Percentiles rank a stretch among this genome's conserved stretches.
These are phyloP conservation scores for Selene dorsalis DNA, from an alignment of 2,797 vertebrate species.

Conservation along the genomic window DNA sequence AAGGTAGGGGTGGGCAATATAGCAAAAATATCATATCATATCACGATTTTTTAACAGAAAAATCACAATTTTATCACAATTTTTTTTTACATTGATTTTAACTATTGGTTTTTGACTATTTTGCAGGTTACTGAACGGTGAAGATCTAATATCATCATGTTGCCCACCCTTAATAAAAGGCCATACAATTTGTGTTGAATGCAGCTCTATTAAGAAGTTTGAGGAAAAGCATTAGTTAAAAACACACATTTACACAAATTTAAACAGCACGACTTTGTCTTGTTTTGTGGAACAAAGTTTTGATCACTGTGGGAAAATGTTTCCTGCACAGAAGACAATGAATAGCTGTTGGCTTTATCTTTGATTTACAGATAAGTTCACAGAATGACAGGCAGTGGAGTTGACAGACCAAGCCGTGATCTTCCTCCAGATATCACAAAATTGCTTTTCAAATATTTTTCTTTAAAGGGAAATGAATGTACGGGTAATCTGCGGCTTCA, in stretches of 20 bases:
- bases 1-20: no score
- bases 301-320: neutral
- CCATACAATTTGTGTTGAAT: neutral
- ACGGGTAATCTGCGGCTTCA: neutral
- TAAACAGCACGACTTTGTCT: no score
- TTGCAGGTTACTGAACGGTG: no score
- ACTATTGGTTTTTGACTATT: no score
- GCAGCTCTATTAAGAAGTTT: neutral
- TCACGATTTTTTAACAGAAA: no score
- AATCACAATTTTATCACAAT: no score
- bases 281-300: neutral
- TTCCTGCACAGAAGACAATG: neutral
- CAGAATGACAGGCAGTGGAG: neutral
- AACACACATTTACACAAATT: neutral
- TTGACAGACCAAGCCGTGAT: neutral
- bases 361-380: neutral
- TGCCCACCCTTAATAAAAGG: no score
- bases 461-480: neutral
- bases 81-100: no score
- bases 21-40: no score
- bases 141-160: no score
- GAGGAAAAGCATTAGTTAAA: neutral
- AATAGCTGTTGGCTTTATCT: neutral
- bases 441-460: slow-evolving; percentile 4
- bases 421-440: neutral